Conservation (phyloP, 53 echinoderm and acorn worm species). For the Temnopleurus reevesii region DNA sequence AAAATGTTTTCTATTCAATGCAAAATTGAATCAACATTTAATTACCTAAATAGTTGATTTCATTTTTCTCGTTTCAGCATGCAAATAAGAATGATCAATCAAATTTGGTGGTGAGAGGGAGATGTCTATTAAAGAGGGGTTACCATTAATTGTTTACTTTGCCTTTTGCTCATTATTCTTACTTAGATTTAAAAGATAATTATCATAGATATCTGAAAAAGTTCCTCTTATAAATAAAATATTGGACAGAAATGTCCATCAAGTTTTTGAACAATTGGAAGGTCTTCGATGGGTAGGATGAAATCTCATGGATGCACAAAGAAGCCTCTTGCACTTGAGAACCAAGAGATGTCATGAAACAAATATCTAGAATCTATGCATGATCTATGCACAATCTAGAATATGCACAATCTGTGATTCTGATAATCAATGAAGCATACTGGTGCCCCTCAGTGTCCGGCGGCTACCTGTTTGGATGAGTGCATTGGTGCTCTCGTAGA, state of each 20-base stretch:
- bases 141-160: too few species aligned
- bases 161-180: too few species aligned
- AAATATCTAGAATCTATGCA: too few species aligned
- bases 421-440: neutral
- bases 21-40: too few species aligned
- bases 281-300: neutral
- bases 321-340: neutral
- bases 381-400: neutral
- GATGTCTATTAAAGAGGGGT: too few species aligned
- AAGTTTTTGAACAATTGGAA: neutral
- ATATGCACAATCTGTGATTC: neutral
- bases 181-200: neutral
- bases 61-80: too few species aligned
- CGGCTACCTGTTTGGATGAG: neutral
- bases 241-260: neutral
- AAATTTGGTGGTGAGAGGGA: too few species aligned
- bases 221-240: too few species aligned
- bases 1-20: too few species aligned
- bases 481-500: neutral
- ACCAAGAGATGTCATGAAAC: neutral
- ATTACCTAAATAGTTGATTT: too few species aligned
- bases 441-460: neutral
- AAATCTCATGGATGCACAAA: neutral
- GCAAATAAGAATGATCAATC: too few species aligned
- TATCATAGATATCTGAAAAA: too few species aligned